These are phyloP conservation scores for Himalopsyche kuldschensis DNA, from an alignment of 2,888 invertebrate genomes.

Conservation along the genomic window DNA sequence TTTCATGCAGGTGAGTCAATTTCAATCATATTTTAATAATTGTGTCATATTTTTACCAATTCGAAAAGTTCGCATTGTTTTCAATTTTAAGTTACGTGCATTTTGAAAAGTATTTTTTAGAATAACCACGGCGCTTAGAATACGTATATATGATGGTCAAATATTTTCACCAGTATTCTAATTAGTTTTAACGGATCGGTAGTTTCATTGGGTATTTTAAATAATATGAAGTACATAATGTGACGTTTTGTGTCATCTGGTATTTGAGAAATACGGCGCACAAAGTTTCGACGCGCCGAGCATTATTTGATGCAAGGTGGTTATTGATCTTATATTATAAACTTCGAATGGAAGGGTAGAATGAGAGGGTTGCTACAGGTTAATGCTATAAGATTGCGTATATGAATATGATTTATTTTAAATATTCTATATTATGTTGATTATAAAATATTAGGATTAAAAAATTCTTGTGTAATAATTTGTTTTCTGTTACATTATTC, in stretches of 20 bases:
- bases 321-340: conserved; percentile 33
- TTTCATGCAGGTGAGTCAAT: conserved; percentile 59
- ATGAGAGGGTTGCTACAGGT: conserved; percentile 21
- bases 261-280: conserved; percentile 20
- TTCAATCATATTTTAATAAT: background rate
- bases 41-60: background rate
- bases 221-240: background rate
- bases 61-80: background rate
- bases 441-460: no score
- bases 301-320: conserved; percentile 38
- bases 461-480: no score
- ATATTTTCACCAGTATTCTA: background rate
- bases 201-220: background rate
- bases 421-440: no score
- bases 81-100: background rate
- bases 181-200: no score
- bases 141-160: background rate
- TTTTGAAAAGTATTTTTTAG: background rate
- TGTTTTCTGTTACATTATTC: no score
- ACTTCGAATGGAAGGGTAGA: conserved; percentile 27
- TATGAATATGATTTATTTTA: no score
- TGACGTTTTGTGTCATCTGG: background rate
- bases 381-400: background rate
- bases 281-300: conserved; percentile 21
- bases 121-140: background rate